Evolutionary conservation across 1,140 invertebrate genomes (phyloP), one percentile per base, ranked within the genome.

Genomic region (Aphis gossypii): DNA sequence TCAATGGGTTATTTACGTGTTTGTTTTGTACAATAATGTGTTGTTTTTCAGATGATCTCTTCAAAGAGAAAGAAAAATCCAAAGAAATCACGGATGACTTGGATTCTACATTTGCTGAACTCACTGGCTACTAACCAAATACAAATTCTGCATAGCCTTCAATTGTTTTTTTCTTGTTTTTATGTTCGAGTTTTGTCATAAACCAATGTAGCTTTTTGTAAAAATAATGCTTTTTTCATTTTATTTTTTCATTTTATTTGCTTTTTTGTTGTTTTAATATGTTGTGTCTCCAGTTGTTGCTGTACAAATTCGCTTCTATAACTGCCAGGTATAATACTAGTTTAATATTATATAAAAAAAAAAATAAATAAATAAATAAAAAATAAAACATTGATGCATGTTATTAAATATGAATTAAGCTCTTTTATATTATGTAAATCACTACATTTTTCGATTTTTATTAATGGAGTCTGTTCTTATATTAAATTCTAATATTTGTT

Each of bases 61-160:
- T 98, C 96, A 96, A 97, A 96, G 98, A 99, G 96, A 98, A 98
- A 97, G 98, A 99, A 96, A 98, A 99, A 96, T 98, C 98, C 96
- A 98, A 98, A 97, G 97, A 97, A 95, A 97, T 99, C 96, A 97
- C 98, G 96, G 98, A 99, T 95, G 99, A 99, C 96, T 98, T 99
- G 97, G 99, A 99, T 96, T 97, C 98, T 95, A 99, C 99, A 95
- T 98, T 99, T 96, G 97, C 97, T 95, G 97, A 98, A 96, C 96
- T 97, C 96, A 97, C 97, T 95, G 97, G 97, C 97, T 97, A 97
- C 96, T 97, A 97, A 97, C 96, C 86, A 84, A 86, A 93, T 84
- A 82, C 20, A 48, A 68, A 38, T 94, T 93, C 41, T 93, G 46
- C 83, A 76, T 93, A 87, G 86, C 87, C 41, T 84, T 84, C 76